Evolutionary conservation across 1,140 invertebrate genomes (phyloP), one percentile per base, ranked within the genome.

Genomic region (Macrosteles quadrilineatus): DNA sequence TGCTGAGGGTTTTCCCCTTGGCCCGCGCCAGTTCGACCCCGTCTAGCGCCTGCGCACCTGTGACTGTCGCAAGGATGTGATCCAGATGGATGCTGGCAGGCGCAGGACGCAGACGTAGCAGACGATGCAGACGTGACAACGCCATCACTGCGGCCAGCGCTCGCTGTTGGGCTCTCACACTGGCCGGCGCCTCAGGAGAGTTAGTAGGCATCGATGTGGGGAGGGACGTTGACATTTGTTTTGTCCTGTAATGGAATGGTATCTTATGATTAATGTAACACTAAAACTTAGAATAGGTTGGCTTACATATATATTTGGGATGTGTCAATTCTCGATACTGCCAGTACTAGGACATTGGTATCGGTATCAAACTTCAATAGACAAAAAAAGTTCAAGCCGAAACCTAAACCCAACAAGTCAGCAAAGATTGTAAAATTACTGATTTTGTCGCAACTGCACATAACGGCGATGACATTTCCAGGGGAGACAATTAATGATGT

Each of bases 71-170:
- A n/a, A 92, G 81, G 50, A 96, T 85, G 75, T 92, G 90, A 79
- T 95, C 91, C 50, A 97, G 83, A 80, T 93, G 95, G 1, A 97
- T 81, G 78, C 91, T 94, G 73, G 88, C 87, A 9, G 91, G 91
- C 0, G 89, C 87, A 0, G 91, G 90, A 70, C 91, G 85, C 65
- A 88, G 85, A 68, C 92, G 90, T 78, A 94, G 87, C 83, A 95
- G 86, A 17, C 80, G 77, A 77, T 95, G 92, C 66, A 96, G 87
- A 29, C 88, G 84, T 59, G 88, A 84, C 57, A 98, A 79, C 11
- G 92, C 91, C 0, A 87, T 88, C 1, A 97, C 87, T 0, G 95
- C 94, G 27, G 89, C 87, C 70, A 92, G 83, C 0, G 95, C 94
- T 77, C 91, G 88, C 59, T 90, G 90, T 71, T 88, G 76, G 21